Base-by-base conservation (phyloP, 2,797 vertebrate species). In the Sebastes hubbsi region DNA sequence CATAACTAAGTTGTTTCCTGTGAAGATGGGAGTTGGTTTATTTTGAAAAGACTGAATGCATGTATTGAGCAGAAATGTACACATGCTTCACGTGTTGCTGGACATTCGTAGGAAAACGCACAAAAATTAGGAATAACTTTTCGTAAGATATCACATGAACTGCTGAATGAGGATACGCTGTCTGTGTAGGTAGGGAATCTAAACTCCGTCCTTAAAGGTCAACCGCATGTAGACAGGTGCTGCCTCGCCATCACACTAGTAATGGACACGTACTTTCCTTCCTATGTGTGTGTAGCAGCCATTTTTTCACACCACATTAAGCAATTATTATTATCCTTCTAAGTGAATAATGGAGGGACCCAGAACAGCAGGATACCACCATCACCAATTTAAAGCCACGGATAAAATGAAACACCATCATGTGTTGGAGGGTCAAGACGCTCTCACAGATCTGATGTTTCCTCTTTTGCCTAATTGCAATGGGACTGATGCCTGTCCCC, bases 221-320 rank as follows among this genome's bases (percentile, higher is more conserved):
- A 52, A 10, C 49, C 13, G 18, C 55, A 49, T 24, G 12, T 16
- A 52, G 38, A 70, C 67, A 62, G 52, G 27, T 65, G 32, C 42
- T n/a, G 38, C 24, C 16, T 75, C 61, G 11, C 68, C 46, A 61
- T 72, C 75, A 20, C 63, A 68, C 34, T 34, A 9, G 7, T 58
- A 79, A 49, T 56, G 34, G 30, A 76, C 25, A 25, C 64, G 55
- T 72, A 68, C 46, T 54, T 82, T 84, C 73, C 60, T 76, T 80
- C 69, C 11, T 42, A 70, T 67, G 63, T 59, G 69, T 59, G 69
- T 64, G 54, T 27, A 75, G 70, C 74, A 85, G 72, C 70, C 79
- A 87, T 88, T 82, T 83, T 89, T 83, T 85, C 79, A 89, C 75
- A 84, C 54, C 84, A 75, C 82, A 90, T 89, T 90, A 88, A 83